phyloP scores from a whole-genome alignment of 2,888 invertebrate genomes.

The Rhodophaea formosa region DNA sequence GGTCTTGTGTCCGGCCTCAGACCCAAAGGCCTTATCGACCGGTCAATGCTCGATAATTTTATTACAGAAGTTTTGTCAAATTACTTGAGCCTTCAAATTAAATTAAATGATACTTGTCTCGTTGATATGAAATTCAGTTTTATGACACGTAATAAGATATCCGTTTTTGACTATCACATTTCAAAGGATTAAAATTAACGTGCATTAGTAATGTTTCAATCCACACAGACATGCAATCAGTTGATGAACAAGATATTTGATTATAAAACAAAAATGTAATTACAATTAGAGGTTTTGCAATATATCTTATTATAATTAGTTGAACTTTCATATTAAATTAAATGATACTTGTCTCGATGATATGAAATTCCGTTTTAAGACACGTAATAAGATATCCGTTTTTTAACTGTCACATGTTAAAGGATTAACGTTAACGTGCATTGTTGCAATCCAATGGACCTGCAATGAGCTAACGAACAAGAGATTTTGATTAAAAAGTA shows the following conservation, averaged over 20 bases:
- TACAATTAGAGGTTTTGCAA: too few relatives aligned
- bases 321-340: slow-evolving; percentile 75
- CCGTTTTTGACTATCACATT: not conserved
- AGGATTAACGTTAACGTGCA: too few relatives aligned
- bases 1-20: slow-evolving; percentile 68
- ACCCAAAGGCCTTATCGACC: slow-evolving; percentile 28
- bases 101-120: slow-evolving; percentile 74
- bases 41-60: slow-evolving; percentile 79
- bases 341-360: slow-evolving; percentile 69
- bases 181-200: too few relatives aligned
- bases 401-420: not conserved
- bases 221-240: too few relatives aligned
- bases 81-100: slow-evolving; percentile 74
- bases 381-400: not conserved
- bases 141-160: not conserved
- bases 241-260: too few relatives aligned
- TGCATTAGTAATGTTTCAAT: too few relatives aligned
- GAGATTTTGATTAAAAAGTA: too few relatives aligned
- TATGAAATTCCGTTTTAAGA: slow-evolving; percentile 41
- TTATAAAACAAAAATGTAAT: too few relatives aligned
- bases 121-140: slow-evolving; percentile 53
- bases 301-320: too few relatives aligned
- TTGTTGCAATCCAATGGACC: too few relatives aligned
- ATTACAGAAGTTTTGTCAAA: slow-evolving; percentile 79
- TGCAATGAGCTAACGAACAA: too few relatives aligned